A percentile compares a stretch with the other conserved stretches of the same genome.
Evolutionary conservation across 2,888 invertebrate species (phyloP).

Genomic region (Plagodis dolabraria): DNA sequence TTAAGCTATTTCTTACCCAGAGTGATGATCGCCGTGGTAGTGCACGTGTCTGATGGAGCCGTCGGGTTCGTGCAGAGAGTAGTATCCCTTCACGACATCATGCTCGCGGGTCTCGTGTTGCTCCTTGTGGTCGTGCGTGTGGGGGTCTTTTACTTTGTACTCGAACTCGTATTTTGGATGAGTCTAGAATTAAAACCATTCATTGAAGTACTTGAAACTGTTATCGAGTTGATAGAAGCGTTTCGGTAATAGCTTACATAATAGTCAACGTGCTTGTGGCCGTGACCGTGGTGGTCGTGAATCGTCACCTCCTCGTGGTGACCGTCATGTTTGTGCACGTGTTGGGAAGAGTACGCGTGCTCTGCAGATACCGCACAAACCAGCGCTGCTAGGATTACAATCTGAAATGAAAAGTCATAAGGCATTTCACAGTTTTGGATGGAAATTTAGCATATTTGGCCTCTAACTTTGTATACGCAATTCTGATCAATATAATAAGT

Average conservation of each 20-base stretch:
- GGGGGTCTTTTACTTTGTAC: no score
- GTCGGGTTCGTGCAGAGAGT: constrained; percentile 58
- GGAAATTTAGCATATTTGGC: neutral
- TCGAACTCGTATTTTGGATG: no score
- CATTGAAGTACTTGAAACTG: no score
- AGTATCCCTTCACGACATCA: constrained; percentile 58
- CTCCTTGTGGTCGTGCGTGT: no score
- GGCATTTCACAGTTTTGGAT: neutral
- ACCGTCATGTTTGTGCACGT: constrained; percentile 47
- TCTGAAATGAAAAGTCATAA: constrained; percentile 15
- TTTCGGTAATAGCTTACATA: neutral
- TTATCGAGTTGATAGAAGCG: neutral
- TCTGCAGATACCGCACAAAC: constrained; percentile 36
- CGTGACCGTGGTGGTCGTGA: neutral
- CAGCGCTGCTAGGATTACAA: constrained; percentile 30
- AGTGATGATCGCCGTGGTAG: constrained; percentile 45
- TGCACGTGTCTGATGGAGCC: constrained; percentile 55
- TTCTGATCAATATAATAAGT: neutral
- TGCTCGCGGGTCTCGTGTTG: no score
- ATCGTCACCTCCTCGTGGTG: constrained; percentile 35
- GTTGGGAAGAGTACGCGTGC: constrained; percentile 49
- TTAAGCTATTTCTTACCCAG: constrained; percentile 46
- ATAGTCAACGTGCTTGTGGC: constrained; percentile 21
- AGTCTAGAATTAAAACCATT: no score
- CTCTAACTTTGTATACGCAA: neutral